phyloP scores from a whole-genome alignment of 2,113 vertebrate species.

The Myodes glareolus region DNA sequence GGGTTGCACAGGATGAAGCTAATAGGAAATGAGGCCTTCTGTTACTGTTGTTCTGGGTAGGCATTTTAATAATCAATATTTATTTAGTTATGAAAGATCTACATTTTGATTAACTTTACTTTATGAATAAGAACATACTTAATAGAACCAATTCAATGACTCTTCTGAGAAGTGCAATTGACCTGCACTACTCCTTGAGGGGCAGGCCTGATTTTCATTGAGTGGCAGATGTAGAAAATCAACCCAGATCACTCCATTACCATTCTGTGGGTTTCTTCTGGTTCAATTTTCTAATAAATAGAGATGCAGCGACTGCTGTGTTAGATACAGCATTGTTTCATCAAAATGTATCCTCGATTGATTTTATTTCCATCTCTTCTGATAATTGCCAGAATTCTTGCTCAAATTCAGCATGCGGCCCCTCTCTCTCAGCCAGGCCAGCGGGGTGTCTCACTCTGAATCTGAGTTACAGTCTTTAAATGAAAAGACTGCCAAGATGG shows the following conservation, averaged over 20 bases:
- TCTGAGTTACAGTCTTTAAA: slow-evolving; percentile 19
- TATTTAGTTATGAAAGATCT: slow-evolving; percentile 51
- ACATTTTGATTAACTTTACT: slow-evolving; percentile 61
- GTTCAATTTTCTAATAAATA: slow-evolving; percentile 45
- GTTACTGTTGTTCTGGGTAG: background rate
- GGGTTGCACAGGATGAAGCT: background rate
- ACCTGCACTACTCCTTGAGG: background rate
- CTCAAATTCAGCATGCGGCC: background rate
- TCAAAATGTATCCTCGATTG: slow-evolving; percentile 37
- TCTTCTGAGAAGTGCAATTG: slow-evolving; percentile 28
- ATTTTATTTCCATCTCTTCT: slow-evolving; percentile 59
- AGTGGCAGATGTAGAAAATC: background rate
- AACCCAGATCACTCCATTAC: slow-evolving; percentile 6
- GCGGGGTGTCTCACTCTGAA: background rate
- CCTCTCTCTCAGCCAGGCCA: slow-evolving; percentile 17
- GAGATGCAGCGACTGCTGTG: slow-evolving; percentile 18
- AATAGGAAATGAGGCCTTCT: background rate
- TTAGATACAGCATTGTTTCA: slow-evolving; percentile 54
- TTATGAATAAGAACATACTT: slow-evolving; percentile 60
- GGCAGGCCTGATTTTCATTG: background rate
- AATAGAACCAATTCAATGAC: background rate
- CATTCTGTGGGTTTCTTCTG: background rate
- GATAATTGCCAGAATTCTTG: slow-evolving; percentile 34
- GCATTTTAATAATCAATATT: slow-evolving; percentile 61
- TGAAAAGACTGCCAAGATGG: slow-evolving; percentile 9